phyloP scores from a whole-genome alignment of 2,888 invertebrate species.

The Melanotus villosus region DNA sequence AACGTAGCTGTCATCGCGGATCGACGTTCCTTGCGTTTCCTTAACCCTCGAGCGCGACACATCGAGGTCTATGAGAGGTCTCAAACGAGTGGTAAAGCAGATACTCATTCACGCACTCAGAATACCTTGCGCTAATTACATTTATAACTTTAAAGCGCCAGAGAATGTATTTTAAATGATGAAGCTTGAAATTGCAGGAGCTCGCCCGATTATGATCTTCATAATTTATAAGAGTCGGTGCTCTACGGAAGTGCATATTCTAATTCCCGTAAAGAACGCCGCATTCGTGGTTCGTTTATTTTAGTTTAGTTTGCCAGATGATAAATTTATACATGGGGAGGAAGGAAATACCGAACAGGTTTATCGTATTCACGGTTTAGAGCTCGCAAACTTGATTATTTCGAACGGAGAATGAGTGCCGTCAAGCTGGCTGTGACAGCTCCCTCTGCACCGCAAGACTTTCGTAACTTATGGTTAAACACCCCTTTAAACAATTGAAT shows the following conservation, averaged over 20 bases:
- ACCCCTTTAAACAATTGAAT: constrained; percentile 42
- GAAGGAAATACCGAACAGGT: constrained; percentile 10
- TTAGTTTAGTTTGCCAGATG: constrained; percentile 14
- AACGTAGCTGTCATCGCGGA: constrained; percentile 56
- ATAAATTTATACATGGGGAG: constrained; percentile 12
- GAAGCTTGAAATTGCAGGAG: constrained; percentile 24
- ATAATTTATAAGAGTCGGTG: constrained; percentile 22
- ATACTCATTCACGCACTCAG: constrained; percentile 32
- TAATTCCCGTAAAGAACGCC: constrained; percentile 19
- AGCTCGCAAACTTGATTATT: constrained; percentile 26
- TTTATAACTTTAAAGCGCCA: constrained; percentile 38
- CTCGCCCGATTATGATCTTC: constrained; percentile 22
- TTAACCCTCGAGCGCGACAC: constrained; percentile 32
- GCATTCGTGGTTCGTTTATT: constrained; percentile 14
- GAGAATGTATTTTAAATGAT: constrained; percentile 29
- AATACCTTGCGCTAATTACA: constrained; percentile 46
- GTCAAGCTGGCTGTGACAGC: constrained; percentile 34
- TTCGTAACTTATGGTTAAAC: constrained; percentile 32
- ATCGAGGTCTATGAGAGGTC: constrained; percentile 15
- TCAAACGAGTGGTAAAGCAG: constrained; percentile 27
- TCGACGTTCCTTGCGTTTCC: constrained; percentile 39
- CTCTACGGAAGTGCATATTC: constrained; percentile 21
- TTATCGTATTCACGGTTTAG: constrained; percentile 19
- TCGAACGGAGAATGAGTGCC: constrained; percentile 5
- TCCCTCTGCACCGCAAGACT: constrained; percentile 10